Evolutionary conservation across 2,797 vertebrate genomes (phyloP), one percentile per base, ranked within the genome.

Genomic region (Syngnathus rostellatus): DNA sequence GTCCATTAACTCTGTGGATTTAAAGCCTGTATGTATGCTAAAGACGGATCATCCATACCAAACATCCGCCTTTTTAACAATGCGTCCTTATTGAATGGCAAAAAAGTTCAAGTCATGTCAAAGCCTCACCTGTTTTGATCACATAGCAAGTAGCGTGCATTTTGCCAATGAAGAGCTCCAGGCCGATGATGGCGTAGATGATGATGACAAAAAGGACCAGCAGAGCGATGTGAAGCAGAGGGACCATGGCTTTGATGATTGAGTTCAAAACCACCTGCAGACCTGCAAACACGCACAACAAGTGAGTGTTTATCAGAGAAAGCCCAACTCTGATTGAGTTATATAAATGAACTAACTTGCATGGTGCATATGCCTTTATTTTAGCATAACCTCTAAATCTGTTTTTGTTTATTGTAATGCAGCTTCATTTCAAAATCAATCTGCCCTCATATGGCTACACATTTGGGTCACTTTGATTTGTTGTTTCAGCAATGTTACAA

Each of bases 221-320:
- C 87, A 99, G 93, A 86, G 97, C 97, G 74, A 99, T 99, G 90
- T 99, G 96, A 68, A 98, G 94, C 77, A 99, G 92, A 51, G 97
- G 97, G 65, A 99, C 97, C 97, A 99, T 99, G 93, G 97, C 97
- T 95, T 98, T 99, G 89, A 99, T 98, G 85, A 99, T 99, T 88
- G 97, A 99, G 89, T 99, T 99, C 89, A 99, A 89, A 86, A 99
- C 97, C 89, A 99, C 96, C 91, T 99, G 97, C 91, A 99, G 94
- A 93, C 97, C 97, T 98, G 86, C 65, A 82, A 62, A 7, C n/a
- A 62, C 38, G 21, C 21, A 62, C 6, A 31, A 39, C 19, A 21
- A 65, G 40, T 57, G 12, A 66, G 45, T 8, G 25, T 43, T 9
- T 11, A 43, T 43, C 8, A 43, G 41, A 43, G 31, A 31, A 31